Conservation (phyloP, 2,888 invertebrate genomes). For the Allygus modestus region DNA sequence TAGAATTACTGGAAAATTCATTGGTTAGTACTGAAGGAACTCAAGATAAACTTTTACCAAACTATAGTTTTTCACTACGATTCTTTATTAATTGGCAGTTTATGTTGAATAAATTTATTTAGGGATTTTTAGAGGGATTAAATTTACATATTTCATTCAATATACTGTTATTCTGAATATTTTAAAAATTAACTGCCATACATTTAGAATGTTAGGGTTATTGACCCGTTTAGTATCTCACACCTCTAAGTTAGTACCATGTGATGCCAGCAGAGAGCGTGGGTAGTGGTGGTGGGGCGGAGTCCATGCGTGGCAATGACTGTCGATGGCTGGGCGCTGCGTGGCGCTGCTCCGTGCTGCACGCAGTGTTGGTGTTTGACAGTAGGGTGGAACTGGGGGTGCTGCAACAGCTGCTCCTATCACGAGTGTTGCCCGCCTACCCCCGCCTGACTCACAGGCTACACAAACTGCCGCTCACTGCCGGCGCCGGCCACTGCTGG, state of each 20-base stretch:
- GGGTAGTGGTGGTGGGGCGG: constrained; percentile 61
- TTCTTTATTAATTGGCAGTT: no score
- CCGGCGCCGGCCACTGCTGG: constrained; percentile 76
- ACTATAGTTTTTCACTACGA: no score
- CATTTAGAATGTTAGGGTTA: no score
- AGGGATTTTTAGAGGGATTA: no score
- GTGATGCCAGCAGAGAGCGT: constrained; percentile 1
- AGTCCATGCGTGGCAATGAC: constrained; percentile 74
- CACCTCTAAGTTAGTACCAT: background rate
- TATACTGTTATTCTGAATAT: no score
- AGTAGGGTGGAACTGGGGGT: constrained; percentile 73
- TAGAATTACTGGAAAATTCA: no score
- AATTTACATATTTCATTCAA: no score
- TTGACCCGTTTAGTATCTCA: no score
- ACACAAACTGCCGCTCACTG: constrained; percentile 68
- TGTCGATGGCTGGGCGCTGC: constrained; percentile 75
- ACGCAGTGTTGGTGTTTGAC: constrained; percentile 76
- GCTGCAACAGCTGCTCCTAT: constrained; percentile 75
- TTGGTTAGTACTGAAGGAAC: no score
- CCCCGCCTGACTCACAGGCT: constrained; percentile 75
- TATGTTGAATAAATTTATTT: no score
- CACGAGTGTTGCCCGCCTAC: constrained; percentile 74
- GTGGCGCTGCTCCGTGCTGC: constrained; percentile 74
- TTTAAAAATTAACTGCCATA: no score
- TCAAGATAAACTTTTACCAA: no score